Evolutionary conservation across 2,888 invertebrate genomes (phyloP).

Genomic region (Dichetophora obliterata): DNA sequence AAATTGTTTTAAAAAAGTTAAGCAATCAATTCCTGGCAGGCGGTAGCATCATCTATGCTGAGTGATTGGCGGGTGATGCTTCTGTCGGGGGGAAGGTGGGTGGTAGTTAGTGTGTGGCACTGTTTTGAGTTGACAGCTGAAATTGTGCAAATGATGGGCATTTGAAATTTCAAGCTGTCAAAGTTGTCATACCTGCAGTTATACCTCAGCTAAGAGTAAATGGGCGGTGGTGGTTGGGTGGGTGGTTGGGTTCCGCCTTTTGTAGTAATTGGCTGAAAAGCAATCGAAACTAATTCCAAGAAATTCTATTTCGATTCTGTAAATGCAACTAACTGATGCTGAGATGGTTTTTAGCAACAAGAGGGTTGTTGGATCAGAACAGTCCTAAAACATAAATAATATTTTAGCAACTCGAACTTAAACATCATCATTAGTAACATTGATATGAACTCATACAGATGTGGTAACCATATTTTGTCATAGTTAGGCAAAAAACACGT

Average conservation of each 20-base stretch:
- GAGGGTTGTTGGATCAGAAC: neutral
- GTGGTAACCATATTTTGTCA: no score
- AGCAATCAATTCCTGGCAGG: constrained; percentile 24
- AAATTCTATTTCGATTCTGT: neutral
- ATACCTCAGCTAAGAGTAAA: constrained; percentile 28
- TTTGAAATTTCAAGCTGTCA: constrained; percentile 44
- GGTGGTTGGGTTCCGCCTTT: neutral
- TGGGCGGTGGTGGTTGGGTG: neutral
- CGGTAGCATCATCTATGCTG: neutral
- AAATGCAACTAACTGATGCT: neutral
- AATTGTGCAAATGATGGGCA: constrained; percentile 55
- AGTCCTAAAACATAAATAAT: no score
- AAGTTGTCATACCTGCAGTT: constrained; percentile 34
- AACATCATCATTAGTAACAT: no score
- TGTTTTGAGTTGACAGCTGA: constrained; percentile 58
- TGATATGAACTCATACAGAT: no score
- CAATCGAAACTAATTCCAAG: neutral
- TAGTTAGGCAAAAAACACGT: no score
- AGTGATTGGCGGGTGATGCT: neutral
- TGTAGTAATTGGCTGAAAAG: neutral
- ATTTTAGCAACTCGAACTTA: no score
- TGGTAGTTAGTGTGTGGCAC: constrained; percentile 16
- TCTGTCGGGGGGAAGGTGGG: neutral
- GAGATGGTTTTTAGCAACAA: neutral
- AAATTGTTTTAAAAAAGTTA: constrained; percentile 57